Percentiles rank a stretch among this genome's conserved stretches.
Conservation (phyloP, 2,797 vertebrate genomes). For the Craterocephalus amniculus region DNA sequence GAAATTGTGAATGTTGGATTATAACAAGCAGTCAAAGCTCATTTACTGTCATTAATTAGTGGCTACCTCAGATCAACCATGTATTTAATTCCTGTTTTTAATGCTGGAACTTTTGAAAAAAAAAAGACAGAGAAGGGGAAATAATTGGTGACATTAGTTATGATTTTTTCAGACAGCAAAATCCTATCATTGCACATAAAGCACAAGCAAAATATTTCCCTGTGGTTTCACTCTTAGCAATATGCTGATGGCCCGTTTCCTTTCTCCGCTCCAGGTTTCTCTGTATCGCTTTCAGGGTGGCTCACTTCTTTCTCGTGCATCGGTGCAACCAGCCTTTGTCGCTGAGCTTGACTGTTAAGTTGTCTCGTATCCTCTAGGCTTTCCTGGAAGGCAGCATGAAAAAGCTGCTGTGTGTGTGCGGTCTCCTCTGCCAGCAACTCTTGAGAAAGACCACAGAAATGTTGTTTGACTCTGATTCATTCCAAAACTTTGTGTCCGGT, state of each 20-base stretch:
- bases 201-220: conserved; percentile 37
- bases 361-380: conserved; percentile 71
- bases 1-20: conserved; percentile 37
- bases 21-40: conserved; percentile 47
- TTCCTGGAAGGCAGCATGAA: conserved; percentile 72
- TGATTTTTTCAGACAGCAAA: conserved; percentile 4
- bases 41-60: conserved; percentile 62
- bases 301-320: conserved; percentile 58
- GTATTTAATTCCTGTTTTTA: conserved; percentile 37
- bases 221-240: conserved; percentile 24
- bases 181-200: conserved; percentile 10
- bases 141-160: conserved; percentile 26
- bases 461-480: conserved; percentile 42
- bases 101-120: conserved; percentile 21
- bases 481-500: conserved; percentile 39
- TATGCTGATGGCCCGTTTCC: conserved; percentile 60
- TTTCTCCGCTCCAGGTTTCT: conserved; percentile 40
- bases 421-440: conserved; percentile 50
- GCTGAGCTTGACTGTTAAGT: conserved; percentile 66
- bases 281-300: conserved; percentile 39
- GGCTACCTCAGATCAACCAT: conserved; percentile 33
- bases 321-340: conserved; percentile 55
- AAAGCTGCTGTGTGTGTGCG: conserved; percentile 62
- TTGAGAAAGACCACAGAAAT: conserved; percentile 36
- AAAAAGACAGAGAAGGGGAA: conserved; percentile 13